phyloP scores from a whole-genome alignment of 2,888 invertebrate genomes.

The Graphium colonna region DNA sequence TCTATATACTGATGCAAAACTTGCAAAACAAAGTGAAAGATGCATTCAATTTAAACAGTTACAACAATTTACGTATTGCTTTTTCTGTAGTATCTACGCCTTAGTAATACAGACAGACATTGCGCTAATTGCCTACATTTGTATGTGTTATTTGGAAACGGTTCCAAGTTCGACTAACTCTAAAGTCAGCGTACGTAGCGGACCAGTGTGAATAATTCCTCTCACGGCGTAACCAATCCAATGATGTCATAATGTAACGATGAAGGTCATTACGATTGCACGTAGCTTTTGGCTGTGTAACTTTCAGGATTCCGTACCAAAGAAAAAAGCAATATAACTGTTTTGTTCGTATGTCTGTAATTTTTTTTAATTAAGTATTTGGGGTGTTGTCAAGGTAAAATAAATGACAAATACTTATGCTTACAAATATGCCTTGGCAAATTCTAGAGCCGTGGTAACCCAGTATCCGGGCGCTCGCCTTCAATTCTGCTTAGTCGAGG shows the following conservation, averaged over 20 bases:
- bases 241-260: slow-evolving; percentile 15
- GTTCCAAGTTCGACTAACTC: background rate
- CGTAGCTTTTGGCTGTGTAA: slow-evolving; percentile 16
- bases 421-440: too few species aligned
- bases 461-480: too few species aligned
- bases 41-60: background rate
- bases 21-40: background rate
- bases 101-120: too few species aligned
- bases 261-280: slow-evolving; percentile 22
- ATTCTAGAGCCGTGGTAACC: too few species aligned
- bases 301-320: background rate
- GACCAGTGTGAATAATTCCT: slow-evolving; percentile 17
- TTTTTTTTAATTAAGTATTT: too few species aligned
- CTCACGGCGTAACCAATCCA: slow-evolving; percentile 15
- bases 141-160: background rate
- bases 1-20: too few species aligned
- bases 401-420: too few species aligned
- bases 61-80: background rate
- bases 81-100: background rate
- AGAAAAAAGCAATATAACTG: too few species aligned
- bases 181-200: slow-evolving; percentile 5
- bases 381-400: too few species aligned
- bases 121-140: background rate
- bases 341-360: too few species aligned
- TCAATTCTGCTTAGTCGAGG: too few species aligned